Percentiles rank a stretch among this genome's conserved stretches.
Evolutionary conservation across 2,888 invertebrate genomes (phyloP).

Genomic region (Caenorhabditis imperialis): DNA sequence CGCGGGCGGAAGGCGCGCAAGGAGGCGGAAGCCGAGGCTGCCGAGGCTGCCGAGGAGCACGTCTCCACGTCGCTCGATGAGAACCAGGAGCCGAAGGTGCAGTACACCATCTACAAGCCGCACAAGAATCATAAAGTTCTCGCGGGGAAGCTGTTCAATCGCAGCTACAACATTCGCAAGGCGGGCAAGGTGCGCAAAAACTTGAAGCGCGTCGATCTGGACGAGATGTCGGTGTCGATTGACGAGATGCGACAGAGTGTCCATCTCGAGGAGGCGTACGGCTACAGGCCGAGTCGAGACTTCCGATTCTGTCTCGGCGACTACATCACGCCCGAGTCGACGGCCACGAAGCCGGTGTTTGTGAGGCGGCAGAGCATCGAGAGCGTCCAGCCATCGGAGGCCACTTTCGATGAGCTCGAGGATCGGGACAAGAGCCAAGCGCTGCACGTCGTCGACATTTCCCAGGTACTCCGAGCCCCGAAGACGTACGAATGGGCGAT

Average conservation of each 20-base stretch:
- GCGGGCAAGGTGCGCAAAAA: conserved; percentile 42
- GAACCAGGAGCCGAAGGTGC: conserved; percentile 50
- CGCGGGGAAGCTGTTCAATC: conserved; percentile 58
- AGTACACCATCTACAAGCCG: conserved; percentile 58
- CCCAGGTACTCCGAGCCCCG: conserved; percentile 41
- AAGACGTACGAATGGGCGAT: conserved; percentile 41
- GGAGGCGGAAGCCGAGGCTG: conserved; percentile 31
- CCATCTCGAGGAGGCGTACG: conserved; percentile 46
- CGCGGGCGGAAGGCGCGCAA: conserved; percentile 36
- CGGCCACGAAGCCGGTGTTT: conserved; percentile 33
- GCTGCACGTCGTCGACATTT: conserved; percentile 57
- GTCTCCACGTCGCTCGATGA: conserved; percentile 31
- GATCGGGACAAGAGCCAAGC: conserved; percentile 27
- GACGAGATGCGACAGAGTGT: conserved; percentile 60
- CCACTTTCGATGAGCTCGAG: conserved; percentile 23
- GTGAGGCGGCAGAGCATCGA: conserved; percentile 59
- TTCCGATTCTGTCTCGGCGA: conserved; percentile 63
- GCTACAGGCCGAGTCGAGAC: conserved; percentile 63
- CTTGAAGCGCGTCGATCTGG: conserved; percentile 47
- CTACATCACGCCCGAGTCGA: conserved; percentile 48
- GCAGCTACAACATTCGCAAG: conserved; percentile 38
- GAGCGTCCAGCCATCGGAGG: conserved; percentile 50
- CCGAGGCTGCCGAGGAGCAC: conserved; percentile 15
- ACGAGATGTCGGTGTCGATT: conserved; percentile 53
- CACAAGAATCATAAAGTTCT: conserved; percentile 60